A percentile compares a stretch with the other conserved stretches of the same genome.
These are phyloP conservation scores for Zoanthus solanderi DNA, from an alignment of 92 coral and sea anemone species.

Conservation along the genomic window DNA sequence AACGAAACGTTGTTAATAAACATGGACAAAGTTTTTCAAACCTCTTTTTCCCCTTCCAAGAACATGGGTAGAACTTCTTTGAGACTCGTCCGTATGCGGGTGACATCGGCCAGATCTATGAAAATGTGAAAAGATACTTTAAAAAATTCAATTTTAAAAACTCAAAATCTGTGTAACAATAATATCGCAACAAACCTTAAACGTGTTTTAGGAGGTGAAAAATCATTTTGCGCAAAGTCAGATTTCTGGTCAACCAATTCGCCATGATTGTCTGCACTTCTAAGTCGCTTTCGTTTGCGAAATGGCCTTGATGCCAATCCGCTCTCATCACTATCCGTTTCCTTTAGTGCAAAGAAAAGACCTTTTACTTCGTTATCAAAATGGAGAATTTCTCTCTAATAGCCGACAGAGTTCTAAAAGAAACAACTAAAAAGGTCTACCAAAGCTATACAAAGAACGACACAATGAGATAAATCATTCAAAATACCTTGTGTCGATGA, in stretches of 20 bases:
- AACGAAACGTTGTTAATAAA: no score
- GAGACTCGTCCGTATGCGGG: constrained; percentile 3
- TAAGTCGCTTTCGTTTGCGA: constrained; percentile 65
- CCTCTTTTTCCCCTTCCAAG: constrained; percentile 41
- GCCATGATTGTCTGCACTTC: constrained; percentile 25
- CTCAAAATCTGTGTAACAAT: neutral
- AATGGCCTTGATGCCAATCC: constrained; percentile 61
- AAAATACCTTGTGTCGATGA: constrained; percentile 23
- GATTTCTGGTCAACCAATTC: constrained; percentile 9
- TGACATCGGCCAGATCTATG: constrained; percentile 10
- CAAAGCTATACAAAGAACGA: neutral
- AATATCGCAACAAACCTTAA: constrained; percentile 16
- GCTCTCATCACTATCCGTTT: constrained; percentile 79
- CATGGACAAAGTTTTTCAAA: neutral
- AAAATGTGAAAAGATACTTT: no score
- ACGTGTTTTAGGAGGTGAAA: constrained; percentile 51
- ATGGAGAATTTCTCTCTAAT: neutral
- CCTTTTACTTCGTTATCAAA: neutral
- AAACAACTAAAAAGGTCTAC: constrained; percentile 5
- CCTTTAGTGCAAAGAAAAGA: constrained; percentile 51
- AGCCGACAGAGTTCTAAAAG: neutral
- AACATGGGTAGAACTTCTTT: neutral
- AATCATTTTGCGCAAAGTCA: constrained; percentile 6
- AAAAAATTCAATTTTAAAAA: no score
- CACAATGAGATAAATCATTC: neutral